Evolutionary conservation across 2,888 invertebrate genomes (phyloP), one percentile per base, ranked within the genome.

Genomic region (Miltochrista miniata): DNA sequence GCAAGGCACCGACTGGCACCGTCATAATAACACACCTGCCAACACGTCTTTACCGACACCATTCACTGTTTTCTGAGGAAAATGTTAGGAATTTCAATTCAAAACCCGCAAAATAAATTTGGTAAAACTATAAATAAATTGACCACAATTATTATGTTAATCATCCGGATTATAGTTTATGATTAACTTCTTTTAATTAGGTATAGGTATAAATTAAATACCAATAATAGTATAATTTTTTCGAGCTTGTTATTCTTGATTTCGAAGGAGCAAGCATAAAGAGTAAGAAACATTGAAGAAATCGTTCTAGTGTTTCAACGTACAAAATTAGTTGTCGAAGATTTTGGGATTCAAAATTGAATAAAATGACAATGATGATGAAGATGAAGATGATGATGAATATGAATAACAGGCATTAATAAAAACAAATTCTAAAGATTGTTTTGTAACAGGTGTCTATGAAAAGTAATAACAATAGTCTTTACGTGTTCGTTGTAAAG

Each of bases 1-100:
- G 81, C 81, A 74, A 67, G 83, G 83, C 72, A 83, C 83, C 30
- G 83, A 44, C 79, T 82, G 83, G 81, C 70, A 82, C 82, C 61
- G 68, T 47, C 54, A 34, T 57, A 50, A 64, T 68, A 64, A 69
- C 61, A 60, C 64, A 62, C 62, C 65, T 56, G 58, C 56, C 53
- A 56, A 58, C 68, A 42, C 44, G 34, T 41, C 46, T 45, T 64
- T 31, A 31, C 31, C 1, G 38, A 45, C 54, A 18, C 39, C 40
- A 54, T 49, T 29, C 29, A 64, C 42, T 45, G 40, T 56, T 50
- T 64, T 52, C 44, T 48, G 45, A 56, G 51, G 45, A 48, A 53
- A 51, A 41, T 43, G 40, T 44, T 37, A 39, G 37, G 45, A 29
- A 33, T 34, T 40, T 24, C 7, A 38, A 48, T 61, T 52, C 38